Base-by-base conservation (phyloP, 2,797 vertebrate genomes). In the Gymnodraco acuticeps region DNA sequence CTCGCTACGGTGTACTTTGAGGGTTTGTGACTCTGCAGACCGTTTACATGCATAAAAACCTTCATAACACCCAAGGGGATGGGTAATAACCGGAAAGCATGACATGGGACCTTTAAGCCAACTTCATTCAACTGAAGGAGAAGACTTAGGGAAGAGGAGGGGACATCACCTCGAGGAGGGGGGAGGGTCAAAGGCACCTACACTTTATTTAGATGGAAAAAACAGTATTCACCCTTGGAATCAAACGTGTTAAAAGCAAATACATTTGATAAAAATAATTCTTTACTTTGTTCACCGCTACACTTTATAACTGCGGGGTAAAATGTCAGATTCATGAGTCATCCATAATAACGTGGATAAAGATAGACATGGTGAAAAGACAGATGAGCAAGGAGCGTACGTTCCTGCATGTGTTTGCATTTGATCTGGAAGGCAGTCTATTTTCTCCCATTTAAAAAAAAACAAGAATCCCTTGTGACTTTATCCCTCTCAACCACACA, bases 401-500 rank as follows among this genome's bases (percentile, higher is more conserved):
- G 55, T 64, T 78, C 63, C 59, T 76, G 64, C 70, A 63, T 83
- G 51, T 64, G 61, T 80, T 67, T 64, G 62, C 63, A 78, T 87
- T 85, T 87, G 75, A 89, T 86, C 65, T 80, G 52, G 50, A 75
- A 77, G 61, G 16, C 52, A 70, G 67, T 85, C 76, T 73, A 80
- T 85, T 33, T 65, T 52, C 10, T 19, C 3, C 41, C n/a, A 10
- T 33, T n/a, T 38, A 20, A 51, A 27, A 23, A 23, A 23, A 23
- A 27, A 75, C 55, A 82, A 85, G 59, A 83, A 83, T 92, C 91
- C 88, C 84, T 60, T 69, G 88, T 80, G 88, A 86, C 83, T 83
- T 77, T 65, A 84, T 86, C 84, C 74, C 58, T 79, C 77, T 85
- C 77, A 67, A 84, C 87, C 80, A 79, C 84, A 86, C 77, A 73